Percentiles rank a stretch among this genome's conserved stretches.
Evolutionary conservation across 2,797 vertebrate species (phyloP).

Genomic region (Silurus lanzhouensis): DNA sequence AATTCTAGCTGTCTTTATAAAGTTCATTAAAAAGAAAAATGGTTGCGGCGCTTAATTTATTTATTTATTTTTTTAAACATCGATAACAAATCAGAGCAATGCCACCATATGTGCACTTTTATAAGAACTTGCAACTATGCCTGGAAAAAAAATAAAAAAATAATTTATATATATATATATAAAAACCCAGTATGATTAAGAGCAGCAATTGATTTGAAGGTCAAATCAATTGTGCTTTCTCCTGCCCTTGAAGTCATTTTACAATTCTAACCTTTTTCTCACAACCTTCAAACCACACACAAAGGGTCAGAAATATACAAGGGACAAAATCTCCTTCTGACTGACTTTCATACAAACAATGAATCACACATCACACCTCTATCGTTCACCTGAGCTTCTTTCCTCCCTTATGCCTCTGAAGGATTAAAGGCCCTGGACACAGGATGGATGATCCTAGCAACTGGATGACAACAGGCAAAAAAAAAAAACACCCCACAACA

Average conservation of each 20-base stretch:
- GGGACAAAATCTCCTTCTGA: neutral
- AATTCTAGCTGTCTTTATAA: neutral
- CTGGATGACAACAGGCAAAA: slow-evolving; percentile 36
- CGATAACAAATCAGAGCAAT: too few relatives aligned
- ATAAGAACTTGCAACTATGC: too few relatives aligned
- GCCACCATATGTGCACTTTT: too few relatives aligned
- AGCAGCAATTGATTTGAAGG: slow-evolving; percentile 45
- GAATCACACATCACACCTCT: neutral
- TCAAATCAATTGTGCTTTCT: slow-evolving; percentile 16
- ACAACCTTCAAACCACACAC: neutral
- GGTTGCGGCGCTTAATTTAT: too few relatives aligned
- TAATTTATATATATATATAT: too few relatives aligned
- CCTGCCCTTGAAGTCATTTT: too few relatives aligned
- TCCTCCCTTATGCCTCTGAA: slow-evolving; percentile 50
- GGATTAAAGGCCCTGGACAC: slow-evolving; percentile 45
- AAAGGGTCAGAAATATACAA: neutral
- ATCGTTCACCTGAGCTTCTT: slow-evolving; percentile 31
- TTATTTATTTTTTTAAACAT: neutral
- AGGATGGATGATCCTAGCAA: slow-evolving; percentile 63
- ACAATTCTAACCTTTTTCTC: neutral
- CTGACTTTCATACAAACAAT: neutral
- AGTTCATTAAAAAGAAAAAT: neutral
- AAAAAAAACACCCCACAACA: slow-evolving; percentile 2
- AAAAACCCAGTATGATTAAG: slow-evolving; percentile 12
- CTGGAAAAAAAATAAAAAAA: too few relatives aligned